A percentile compares a stretch with the other conserved stretches of the same genome.
phyloP scores from a whole-genome alignment of 2,888 invertebrate genomes.

The Drosophila pseudotalamancana region DNA sequence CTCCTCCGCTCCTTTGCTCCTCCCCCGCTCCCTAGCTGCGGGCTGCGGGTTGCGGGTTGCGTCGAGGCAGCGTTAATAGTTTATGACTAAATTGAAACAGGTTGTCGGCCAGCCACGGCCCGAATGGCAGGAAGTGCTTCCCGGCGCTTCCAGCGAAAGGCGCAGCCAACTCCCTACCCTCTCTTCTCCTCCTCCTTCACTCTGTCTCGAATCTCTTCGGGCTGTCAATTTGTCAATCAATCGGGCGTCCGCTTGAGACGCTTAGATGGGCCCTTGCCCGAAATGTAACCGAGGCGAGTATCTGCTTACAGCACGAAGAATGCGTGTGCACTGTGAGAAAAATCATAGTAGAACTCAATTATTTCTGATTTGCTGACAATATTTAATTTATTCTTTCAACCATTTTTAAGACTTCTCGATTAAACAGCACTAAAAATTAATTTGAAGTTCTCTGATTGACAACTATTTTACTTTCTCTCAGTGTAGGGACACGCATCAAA shows the following conservation, averaged over 20 bases:
- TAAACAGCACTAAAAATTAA: too few relatives aligned
- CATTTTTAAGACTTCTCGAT: neutral
- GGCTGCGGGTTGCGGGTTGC: slow-evolving; percentile 5
- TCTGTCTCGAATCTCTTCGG: neutral
- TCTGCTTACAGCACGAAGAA: slow-evolving; percentile 20
- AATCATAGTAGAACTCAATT: neutral
- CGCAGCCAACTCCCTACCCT: slow-evolving; percentile 1
- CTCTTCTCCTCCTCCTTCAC: neutral
- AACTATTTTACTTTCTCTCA: neutral
- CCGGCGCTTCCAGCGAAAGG: slow-evolving; percentile 35
- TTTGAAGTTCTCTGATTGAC: too few relatives aligned
- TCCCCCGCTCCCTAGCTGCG: too few relatives aligned
- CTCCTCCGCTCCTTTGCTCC: slow-evolving; percentile 26
- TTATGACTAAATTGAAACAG: slow-evolving; percentile 79
- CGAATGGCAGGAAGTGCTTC: slow-evolving; percentile 42
- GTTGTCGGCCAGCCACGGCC: slow-evolving; percentile 33
- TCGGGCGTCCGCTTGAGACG: slow-evolving; percentile 25
- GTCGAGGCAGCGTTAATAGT: slow-evolving; percentile 45
- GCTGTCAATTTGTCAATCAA: slow-evolving; percentile 55
- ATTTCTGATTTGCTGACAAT: neutral
- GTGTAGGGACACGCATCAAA: slow-evolving; percentile 11
- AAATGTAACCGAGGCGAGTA: slow-evolving; percentile 18
- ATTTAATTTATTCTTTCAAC: too few relatives aligned
- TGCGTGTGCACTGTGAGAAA: neutral
- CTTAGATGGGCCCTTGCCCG: slow-evolving; percentile 1